A percentile compares a stretch with the other conserved stretches of the same genome.
phyloP scores from a whole-genome alignment of 2,797 vertebrate genomes.

The Oreochromis grahami region DNA sequence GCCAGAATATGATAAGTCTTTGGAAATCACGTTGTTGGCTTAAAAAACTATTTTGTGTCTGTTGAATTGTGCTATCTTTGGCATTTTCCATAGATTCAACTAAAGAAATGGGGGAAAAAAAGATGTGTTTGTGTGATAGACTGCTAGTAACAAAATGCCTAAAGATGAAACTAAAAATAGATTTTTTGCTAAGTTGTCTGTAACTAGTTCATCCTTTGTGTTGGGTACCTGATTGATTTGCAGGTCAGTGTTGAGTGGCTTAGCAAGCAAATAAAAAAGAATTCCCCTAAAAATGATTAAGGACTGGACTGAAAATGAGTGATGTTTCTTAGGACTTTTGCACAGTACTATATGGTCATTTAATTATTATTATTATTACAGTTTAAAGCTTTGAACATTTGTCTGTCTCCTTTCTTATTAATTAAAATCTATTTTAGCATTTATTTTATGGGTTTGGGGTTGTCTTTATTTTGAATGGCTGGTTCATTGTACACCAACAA shows the following conservation, averaged over 20 bases:
- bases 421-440: neutral
- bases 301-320: neutral
- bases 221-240: neutral
- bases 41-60: neutral
- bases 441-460: neutral
- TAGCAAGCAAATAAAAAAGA: neutral
- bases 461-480: neutral
- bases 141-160: neutral
- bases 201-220: neutral
- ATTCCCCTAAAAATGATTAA: neutral
- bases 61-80: neutral
- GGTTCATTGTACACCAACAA: neutral
- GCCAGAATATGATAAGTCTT: neutral
- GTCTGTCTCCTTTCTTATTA: neutral
- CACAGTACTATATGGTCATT: neutral
- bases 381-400: neutral
- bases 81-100: neutral
- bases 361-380: neutral
- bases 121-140: neutral
- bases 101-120: neutral
- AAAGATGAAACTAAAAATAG: neutral
- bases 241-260: neutral
- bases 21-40: neutral
- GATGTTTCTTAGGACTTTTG: neutral
- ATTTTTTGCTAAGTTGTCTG: neutral